phyloP scores from a whole-genome alignment of 2,888 invertebrate species.

The Lochmaea crataegi region DNA sequence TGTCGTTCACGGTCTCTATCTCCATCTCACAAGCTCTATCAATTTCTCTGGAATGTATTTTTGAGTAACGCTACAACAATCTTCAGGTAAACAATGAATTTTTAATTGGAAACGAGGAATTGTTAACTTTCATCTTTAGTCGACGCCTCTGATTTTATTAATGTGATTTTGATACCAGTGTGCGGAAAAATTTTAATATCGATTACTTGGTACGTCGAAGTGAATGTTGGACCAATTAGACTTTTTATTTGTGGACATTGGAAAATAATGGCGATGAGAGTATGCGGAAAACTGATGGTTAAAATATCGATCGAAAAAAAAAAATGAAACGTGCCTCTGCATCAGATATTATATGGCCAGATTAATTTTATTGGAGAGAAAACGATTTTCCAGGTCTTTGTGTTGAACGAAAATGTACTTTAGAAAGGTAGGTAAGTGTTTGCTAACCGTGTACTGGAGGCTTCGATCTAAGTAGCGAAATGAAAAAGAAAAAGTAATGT shows the following conservation, averaged over 20 bases:
- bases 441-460: neutral
- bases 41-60: too few species aligned
- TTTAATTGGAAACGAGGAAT: too few species aligned
- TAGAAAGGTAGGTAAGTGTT: neutral
- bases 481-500: too few species aligned
- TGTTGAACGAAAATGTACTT: neutral
- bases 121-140: neutral
- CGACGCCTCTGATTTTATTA: neutral
- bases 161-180: neutral
- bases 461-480: too few species aligned
- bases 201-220: neutral
- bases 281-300: slow-evolving; percentile 21
- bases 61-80: too few species aligned
- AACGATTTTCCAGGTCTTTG: neutral
- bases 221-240: slow-evolving; percentile 17
- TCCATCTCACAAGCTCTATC: too few species aligned
- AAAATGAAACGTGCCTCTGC: slow-evolving; percentile 8
- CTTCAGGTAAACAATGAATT: too few species aligned
- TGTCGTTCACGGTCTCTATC: too few species aligned
- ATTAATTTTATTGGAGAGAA: slow-evolving; percentile 3
- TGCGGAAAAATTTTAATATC: neutral
- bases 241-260: slow-evolving; percentile 17
- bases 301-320: slow-evolving; percentile 19
- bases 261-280: slow-evolving; percentile 14
- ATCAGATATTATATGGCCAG: neutral